phyloP scores from a whole-genome alignment of 2,113 vertebrate genomes.

The Chloebia gouldiae region DNA sequence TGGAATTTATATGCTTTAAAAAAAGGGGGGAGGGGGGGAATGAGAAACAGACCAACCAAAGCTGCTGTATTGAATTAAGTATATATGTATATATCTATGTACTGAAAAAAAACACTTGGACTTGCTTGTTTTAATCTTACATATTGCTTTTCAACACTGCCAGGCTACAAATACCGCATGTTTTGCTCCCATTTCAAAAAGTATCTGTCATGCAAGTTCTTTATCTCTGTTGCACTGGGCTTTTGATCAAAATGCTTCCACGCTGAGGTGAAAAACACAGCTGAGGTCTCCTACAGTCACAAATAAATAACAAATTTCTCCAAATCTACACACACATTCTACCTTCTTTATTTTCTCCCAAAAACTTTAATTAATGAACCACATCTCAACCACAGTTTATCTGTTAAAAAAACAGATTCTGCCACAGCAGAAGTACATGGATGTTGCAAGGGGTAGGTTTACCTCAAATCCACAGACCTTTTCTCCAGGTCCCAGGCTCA shows the following conservation, averaged over 20 bases:
- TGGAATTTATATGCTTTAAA: conserved; percentile 88
- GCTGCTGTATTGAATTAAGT: conserved; percentile 8
- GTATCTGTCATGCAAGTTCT: not conserved
- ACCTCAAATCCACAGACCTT: not conserved
- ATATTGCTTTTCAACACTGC: conserved; percentile 23
- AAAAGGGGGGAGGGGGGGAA: not conserved
- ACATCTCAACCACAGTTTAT: not conserved
- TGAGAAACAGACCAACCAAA: conserved; percentile 31
- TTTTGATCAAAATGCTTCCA: conserved; percentile 42
- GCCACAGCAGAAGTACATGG: not conserved
- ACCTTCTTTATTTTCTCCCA: not conserved
- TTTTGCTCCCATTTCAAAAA: conserved; percentile 54
- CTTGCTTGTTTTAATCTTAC: not conserved
- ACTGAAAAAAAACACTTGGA: not conserved
- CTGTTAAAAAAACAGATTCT: not conserved
- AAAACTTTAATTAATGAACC: not conserved
- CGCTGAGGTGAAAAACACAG: not conserved
- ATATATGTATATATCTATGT: not conserved
- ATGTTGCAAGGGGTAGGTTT: not conserved
- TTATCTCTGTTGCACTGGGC: conserved; percentile 29
- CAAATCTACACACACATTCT: not conserved
- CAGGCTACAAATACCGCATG: not conserved
- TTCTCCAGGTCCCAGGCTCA: not conserved
- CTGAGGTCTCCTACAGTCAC: not conserved
- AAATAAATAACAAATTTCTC: not conserved